Evolutionary conservation across 1,140 invertebrate species (phyloP), one percentile per base, ranked within the genome.

Genomic region (Acromyrmex charruanus): DNA sequence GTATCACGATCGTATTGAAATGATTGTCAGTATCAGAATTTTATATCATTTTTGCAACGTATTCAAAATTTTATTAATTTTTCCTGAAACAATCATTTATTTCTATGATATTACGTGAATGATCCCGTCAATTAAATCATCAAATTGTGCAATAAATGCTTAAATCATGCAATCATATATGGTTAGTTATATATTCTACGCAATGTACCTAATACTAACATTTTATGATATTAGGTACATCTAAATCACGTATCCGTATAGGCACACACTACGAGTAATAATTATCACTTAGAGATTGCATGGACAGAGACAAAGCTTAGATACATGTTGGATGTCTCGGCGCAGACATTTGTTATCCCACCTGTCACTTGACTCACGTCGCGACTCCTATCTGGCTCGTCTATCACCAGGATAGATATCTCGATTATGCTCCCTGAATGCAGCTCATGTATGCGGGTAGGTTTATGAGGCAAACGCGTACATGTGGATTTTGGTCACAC

Each of bases 401-500:
- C 87, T 85, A 90, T 90, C 90, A 90, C 75, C 69, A 10, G 75
- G 87, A 87, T 90, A 90, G 88, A 90, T 90, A 90, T 81, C 88
- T 90, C 89, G 88, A 90, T 90, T 90, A 90, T 86, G 75, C 75
- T 59, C 68, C 39, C 49, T 71, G 90, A 85, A 88, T 90, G 81
- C 77, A 84, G 74, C 51, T 31, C 35, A 10, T 61, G 49, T 72
- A 86, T 86, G 86, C 79, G 77, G 85, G 59, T 55, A 7, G 18
- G 65, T 85, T 75, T 89, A 89, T 77, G 77, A 69, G 65, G 53
- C 55, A 44, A 58, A 44, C 55, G 68, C 53, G 55, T 71, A 44
- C 63, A 35, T 51, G 59, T 31, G 18, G 53, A 88, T 86, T 88
- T 90, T 58, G 59, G 49, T 77, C 58, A 53, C 35, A 77, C 31